Percentiles rank a stretch among this genome's conserved stretches.
These are phyloP conservation scores for Anoplolepis gracilipes DNA, from an alignment of 1,140 invertebrate genomes.

Conservation along the genomic window DNA sequence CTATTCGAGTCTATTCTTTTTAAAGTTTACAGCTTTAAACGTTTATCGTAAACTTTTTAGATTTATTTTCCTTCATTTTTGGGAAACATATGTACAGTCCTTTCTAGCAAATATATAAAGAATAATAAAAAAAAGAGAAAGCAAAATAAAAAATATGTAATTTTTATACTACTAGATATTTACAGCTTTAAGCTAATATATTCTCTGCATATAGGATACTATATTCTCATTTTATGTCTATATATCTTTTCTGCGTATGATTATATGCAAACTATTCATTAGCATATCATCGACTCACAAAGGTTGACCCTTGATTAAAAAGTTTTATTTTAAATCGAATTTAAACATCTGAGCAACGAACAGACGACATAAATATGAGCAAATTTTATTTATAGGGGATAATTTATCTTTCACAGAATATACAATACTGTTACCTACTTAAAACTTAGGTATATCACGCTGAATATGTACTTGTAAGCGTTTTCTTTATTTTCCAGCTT, in stretches of 20 bases:
- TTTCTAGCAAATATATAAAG: no score
- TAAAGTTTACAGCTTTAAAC: neutral
- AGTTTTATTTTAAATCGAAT: constrained; percentile 1
- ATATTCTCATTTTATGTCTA: neutral
- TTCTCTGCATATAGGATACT: no score
- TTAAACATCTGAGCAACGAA: neutral
- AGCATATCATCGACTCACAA: no score
- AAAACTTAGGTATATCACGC: neutral
- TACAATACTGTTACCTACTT: neutral
- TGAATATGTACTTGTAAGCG: neutral
- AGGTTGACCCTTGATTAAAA: no score
- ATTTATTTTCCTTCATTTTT: neutral
- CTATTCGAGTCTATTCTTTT: neutral
- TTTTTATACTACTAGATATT: neutral
- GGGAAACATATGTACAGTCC: no score
- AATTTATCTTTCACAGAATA: neutral
- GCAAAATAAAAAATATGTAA: neutral
- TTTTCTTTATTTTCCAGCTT: neutral
- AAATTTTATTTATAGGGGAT: constrained; percentile 5
- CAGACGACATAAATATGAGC: neutral
- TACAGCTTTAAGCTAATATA: neutral
- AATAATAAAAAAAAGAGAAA: no score
- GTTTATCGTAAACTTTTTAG: neutral
- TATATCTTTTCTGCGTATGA: neutral
- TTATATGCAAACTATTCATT: no score